Base-by-base conservation (phyloP, 1,140 invertebrate species). In the Ylistrum balloti region DNA sequence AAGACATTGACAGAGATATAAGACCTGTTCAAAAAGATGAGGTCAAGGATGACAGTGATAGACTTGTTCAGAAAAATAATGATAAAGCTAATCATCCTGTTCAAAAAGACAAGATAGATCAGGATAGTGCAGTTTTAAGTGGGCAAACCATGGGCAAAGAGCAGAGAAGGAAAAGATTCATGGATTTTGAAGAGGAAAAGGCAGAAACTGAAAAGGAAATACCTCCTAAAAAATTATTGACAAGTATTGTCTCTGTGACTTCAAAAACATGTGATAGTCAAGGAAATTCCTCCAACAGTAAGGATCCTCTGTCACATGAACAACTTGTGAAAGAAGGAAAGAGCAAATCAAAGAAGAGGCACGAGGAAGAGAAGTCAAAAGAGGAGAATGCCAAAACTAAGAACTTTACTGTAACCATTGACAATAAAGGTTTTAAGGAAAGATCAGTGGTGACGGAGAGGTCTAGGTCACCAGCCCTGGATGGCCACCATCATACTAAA, bases 111-210 rank as follows among this genome's bases (percentile, higher is more conserved):
- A 34, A 28, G 22, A n/a, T 7, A 17, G 22, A 34, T 33, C 34
- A n/a, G n/a, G 86, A 35, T 10, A n/a, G 35, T 34, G 33, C 15
- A 33, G 33, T 17, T 33, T 10, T 33, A 34, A 11, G 7, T 13
- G 34, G 3, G 9, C 33, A 33, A 33, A 22, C 38, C 22, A 88
- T 34, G 41, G 87, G 86, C 15, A 91, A 88, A 56, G 89, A 91
- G 86, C 90, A 91, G 87, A 91, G 45, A 86, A 86, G 56, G 85
- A 91, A 91, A 34, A 88, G 56, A 35, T 90, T 91, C 88, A 85
- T 90, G 33, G 89, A 89, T 86, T 85, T 91, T 35, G 34, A 90
- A 13, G 89, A 86, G 22, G 88, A 88, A 74, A 88, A 90, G 74
- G 87, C 86, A 88, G 91, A 91, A 5, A 87, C 41, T 33, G 33